Percentiles rank a stretch among this genome's conserved stretches.
Conservation (phyloP, 2,797 vertebrate species). For the Coregonus ussuriensis region DNA sequence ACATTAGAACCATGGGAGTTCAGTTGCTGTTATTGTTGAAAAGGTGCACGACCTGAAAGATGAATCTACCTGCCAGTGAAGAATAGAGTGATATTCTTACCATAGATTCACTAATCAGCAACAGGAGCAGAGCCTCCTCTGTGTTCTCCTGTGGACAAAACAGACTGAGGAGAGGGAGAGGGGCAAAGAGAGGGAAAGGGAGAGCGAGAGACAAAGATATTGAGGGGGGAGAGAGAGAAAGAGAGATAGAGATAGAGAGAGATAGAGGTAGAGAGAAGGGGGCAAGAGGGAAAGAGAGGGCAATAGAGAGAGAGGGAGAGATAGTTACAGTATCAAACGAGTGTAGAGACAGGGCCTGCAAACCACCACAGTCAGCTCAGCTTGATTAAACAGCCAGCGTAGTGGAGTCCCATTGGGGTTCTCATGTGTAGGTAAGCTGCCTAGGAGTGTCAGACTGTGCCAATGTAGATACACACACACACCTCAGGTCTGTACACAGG, state of each 20-base stretch:
- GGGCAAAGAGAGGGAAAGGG: no score
- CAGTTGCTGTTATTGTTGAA: neutral
- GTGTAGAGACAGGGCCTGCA: neutral
- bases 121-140: constrained; percentile 92
- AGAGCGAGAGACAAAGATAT: no score
- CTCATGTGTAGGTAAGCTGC: neutral
- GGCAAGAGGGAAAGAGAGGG: neutral
- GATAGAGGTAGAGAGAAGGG: no score
- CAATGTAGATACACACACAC: neutral
- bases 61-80: neutral
- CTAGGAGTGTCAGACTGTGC: neutral
- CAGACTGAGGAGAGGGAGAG: constrained; percentile 74
- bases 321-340: neutral
- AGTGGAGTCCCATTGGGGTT: neutral
- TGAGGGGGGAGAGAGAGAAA: no score
- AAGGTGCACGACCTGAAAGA: neutral
- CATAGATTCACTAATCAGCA: constrained; percentile 99
- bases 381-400: neutral
- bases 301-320: constrained; percentile 2
- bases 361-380: neutral
- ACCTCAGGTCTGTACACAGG: neutral
- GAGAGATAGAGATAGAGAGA: no score
- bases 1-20: neutral
- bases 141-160: constrained; percentile 99
- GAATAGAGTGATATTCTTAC: constrained; percentile 71